Conservation (phyloP, 1,140 invertebrate genomes). For the Leptinotarsa texana region DNA sequence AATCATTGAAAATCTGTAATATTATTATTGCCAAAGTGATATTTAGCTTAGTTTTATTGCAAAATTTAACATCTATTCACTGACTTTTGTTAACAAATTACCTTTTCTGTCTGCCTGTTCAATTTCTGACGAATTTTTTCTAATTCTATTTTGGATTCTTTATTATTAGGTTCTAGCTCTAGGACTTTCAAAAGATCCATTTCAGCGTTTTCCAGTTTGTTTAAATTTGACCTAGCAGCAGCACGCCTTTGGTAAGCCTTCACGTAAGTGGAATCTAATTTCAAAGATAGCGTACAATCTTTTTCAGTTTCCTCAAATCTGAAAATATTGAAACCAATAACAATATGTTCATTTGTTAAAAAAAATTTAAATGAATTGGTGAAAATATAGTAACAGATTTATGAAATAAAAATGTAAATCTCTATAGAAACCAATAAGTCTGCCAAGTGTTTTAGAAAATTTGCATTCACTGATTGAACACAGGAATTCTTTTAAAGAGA, state of each 20-base stretch:
- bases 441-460: too few species aligned
- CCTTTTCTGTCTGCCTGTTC: conserved; percentile 51
- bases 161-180: conserved; percentile 73
- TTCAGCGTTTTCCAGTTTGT: conserved; percentile 67
- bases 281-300: conserved; percentile 74
- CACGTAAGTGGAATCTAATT: conserved; percentile 74
- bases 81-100: not conserved
- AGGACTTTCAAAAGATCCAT: conserved; percentile 69
- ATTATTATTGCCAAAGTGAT: not conserved
- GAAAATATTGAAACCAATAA: conserved; percentile 39
- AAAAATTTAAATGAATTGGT: too few species aligned
- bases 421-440: too few species aligned
- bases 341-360: too few species aligned
- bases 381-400: too few species aligned
- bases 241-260: conserved; percentile 81
- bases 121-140: conserved; percentile 62
- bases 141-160: conserved; percentile 63
- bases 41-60: not conserved
- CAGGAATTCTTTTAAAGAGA: too few species aligned
- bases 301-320: conserved; percentile 75
- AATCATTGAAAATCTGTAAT: too few species aligned
- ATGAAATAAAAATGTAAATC: too few species aligned
- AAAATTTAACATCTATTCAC: conserved; percentile 10
- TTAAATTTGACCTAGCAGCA: conserved; percentile 66
- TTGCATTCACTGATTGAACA: too few species aligned